phyloP scores from a whole-genome alignment of 2,888 invertebrate genomes.

The Falcaria lacertinaria region DNA sequence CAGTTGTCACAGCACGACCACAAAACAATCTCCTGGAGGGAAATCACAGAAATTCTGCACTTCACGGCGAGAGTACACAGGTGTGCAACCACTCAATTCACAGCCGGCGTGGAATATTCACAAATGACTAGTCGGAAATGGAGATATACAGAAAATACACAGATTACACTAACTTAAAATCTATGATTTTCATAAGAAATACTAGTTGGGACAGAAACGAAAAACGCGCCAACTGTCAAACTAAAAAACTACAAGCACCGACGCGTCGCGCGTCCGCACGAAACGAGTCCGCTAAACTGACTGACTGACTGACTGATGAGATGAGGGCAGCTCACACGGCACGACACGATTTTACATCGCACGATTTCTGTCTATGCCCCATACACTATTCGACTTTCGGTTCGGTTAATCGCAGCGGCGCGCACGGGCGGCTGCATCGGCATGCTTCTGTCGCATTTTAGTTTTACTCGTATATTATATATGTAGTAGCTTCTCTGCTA shows the following conservation, averaged over 20 bases:
- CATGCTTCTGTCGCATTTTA: constrained; percentile 59
- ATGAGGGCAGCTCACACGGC: constrained; percentile 41
- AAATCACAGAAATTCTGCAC: constrained; percentile 72
- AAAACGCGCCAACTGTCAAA: constrained; percentile 79
- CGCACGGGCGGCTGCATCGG: too few relatives aligned
- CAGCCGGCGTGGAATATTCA: constrained; percentile 69
- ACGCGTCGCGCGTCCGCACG: constrained; percentile 72
- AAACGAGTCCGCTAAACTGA: constrained; percentile 74
- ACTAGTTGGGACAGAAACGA: constrained; percentile 62
- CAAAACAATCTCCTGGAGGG: constrained; percentile 58
- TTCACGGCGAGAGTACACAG: constrained; percentile 63
- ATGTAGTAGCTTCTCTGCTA: constrained; percentile 56
- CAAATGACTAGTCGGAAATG: constrained; percentile 69
- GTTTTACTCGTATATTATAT: constrained; percentile 64
- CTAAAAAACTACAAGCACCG: constrained; percentile 79
- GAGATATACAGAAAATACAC: constrained; percentile 71
- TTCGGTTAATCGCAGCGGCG: too few relatives aligned
- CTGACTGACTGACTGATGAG: constrained; percentile 34
- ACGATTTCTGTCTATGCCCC: constrained; percentile 41
- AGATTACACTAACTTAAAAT: constrained; percentile 76
- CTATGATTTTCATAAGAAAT: constrained; percentile 72
- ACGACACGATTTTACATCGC: constrained; percentile 23
- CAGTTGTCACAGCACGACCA: constrained; percentile 41
- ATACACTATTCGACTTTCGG: constrained; percentile 42
- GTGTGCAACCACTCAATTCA: constrained; percentile 68